Evolutionary conservation across 64 coral and sea anemone genomes (phyloP).

Genomic region (Stichodactyla mertensii): DNA sequence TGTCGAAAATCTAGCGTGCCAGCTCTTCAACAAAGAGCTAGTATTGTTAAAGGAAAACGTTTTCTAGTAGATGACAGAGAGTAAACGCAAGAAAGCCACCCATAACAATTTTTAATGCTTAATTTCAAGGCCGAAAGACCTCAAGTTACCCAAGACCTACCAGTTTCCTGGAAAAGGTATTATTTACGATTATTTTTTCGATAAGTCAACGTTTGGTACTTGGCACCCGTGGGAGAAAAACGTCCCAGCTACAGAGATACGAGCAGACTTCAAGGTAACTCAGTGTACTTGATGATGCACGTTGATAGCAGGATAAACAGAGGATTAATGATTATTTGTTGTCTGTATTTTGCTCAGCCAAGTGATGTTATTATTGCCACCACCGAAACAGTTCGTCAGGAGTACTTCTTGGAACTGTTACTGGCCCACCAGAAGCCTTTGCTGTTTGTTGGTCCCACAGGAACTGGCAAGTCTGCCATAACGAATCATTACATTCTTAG

Average conservation of each 20-base stretch:
- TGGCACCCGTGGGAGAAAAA: constrained; percentile 98
- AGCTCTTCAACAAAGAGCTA: no score
- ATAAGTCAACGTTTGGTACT: constrained; percentile 90
- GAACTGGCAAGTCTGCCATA: constrained; percentile 91
- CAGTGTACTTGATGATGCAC: no score
- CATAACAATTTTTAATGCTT: neutral
- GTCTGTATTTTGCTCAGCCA: constrained; percentile 30
- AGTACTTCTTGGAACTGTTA: constrained; percentile 89
- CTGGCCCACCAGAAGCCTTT: constrained; percentile 67
- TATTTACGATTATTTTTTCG: constrained; percentile 97
- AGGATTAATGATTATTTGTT: neutral
- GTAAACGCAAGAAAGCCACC: no score
- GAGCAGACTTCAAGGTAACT: constrained; percentile 69
- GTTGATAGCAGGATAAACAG: neutral
- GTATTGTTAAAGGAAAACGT: no score
- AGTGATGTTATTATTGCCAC: constrained; percentile 95
- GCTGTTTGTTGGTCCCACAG: constrained; percentile 87
- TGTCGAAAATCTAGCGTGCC: no score
- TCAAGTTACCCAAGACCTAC: constrained; percentile 83
- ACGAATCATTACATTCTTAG: constrained; percentile 78
- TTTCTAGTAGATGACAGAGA: no score
- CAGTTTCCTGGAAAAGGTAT: constrained; percentile 91
- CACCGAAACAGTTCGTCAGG: constrained; percentile 88
- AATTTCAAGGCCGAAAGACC: constrained; percentile 77
- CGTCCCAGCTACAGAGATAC: constrained; percentile 71